Base-by-base conservation (phyloP, 2,888 invertebrate genomes). In the Tenthredo scrophulariae region DNA sequence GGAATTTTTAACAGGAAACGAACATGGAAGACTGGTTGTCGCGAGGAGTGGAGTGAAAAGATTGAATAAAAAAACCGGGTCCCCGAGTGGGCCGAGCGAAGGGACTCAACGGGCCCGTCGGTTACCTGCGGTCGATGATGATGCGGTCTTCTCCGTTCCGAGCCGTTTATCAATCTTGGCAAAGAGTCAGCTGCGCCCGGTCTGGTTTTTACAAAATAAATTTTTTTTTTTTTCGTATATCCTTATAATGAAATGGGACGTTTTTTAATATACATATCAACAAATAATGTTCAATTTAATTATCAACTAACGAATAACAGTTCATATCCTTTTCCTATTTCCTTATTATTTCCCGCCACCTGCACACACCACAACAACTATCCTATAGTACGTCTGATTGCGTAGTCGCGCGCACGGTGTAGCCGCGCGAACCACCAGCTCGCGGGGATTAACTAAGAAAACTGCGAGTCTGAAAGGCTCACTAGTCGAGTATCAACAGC, bases 31-130 rank as follows among this genome's bases (percentile, higher is more conserved):
- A 80, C 80, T 37, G 37, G 62, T 80, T 58, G 62, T 80, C 58
- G 80, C 58, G 58, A 85, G 26, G 85, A 86, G 74, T 80, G 80
- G n/a, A 82, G 65, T n/a, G 46, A 33, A 22, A 86, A 87, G 74
- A 18, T 26, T 13, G 40, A 85, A 84, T 62, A 84, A 62, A 37
- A 33, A 74, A 84, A 40, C 50, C 77, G 29, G 75, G 50, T 77
- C 50, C 77, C 18, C 77, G 77, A 50, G 54, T 74, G 77, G 77
- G 54, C 77, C 77, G 77, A 77, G 77, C 15, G 43, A 74, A 22
- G 40, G 67, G 22, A 50, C 77, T 54, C 77, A 29, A 43, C 75
- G 43, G 54, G 29, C 29, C 67, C 50, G 3, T 50, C 75, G 75
- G 18, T 77, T 77, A 77, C 77, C 77, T 77, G 54, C 46, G 54